Conservation (phyloP, 2,797 vertebrate genomes). For the Erithacus rubecula region DNA sequence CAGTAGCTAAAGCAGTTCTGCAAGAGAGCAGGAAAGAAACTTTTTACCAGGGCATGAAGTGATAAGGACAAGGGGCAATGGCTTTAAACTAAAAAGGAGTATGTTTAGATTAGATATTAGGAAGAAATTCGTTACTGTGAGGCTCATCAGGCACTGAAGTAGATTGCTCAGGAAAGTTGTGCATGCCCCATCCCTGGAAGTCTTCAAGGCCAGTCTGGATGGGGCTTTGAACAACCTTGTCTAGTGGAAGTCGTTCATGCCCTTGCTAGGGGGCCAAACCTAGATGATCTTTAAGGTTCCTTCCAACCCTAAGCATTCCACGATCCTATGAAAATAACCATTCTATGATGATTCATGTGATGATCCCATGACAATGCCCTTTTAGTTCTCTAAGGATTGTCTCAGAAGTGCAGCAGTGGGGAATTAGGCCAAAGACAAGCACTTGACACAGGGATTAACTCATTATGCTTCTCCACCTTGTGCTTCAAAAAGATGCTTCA, state of each 20-base stretch:
- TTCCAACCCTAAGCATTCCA: background rate
- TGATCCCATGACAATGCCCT: background rate
- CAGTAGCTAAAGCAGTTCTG: accelerated
- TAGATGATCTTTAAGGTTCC: background rate
- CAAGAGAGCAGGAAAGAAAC: background rate
- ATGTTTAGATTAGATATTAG: background rate
- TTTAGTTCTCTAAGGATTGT: background rate
- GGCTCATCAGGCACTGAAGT: background rate
- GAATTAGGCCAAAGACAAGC: background rate
- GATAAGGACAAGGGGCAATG: background rate
- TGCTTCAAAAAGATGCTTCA: background rate
- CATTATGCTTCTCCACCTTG: background rate
- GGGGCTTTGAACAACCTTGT: background rate
- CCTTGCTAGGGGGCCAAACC: accelerated
- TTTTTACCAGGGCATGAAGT: background rate
- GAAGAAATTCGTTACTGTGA: background rate
- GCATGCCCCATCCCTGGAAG: background rate
- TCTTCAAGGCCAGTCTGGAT: background rate
- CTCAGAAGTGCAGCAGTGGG: background rate
- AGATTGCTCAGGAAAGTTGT: background rate
- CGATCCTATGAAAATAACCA: background rate
- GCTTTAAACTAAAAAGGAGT: background rate
- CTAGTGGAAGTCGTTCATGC: background rate
- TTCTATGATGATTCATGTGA: background rate
- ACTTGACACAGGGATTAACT: background rate